Conservation (phyloP, 2,797 vertebrate species). For the Alcedo quadribrachys region DNA sequence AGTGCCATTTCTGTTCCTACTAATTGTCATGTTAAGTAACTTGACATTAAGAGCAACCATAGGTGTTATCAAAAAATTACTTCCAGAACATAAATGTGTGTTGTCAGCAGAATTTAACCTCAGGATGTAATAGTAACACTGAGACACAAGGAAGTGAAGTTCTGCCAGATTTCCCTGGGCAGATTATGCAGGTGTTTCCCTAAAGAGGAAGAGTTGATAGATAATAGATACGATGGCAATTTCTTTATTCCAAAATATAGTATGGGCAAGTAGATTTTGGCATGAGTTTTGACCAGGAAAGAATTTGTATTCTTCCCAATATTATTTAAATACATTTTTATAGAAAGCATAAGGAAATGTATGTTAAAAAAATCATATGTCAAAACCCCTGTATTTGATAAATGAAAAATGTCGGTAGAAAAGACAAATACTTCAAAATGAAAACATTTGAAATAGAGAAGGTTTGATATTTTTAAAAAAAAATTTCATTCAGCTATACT, state of each 20-base stretch:
- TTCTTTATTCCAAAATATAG: slow-evolving; percentile 26
- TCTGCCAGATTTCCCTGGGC: slow-evolving; percentile 22
- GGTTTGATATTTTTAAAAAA: not conserved
- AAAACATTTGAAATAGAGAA: slow-evolving; percentile 27
- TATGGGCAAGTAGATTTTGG: not conserved
- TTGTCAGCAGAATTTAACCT: slow-evolving; percentile 64
- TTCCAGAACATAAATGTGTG: slow-evolving; percentile 60
- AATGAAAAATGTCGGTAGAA: slow-evolving; percentile 26
- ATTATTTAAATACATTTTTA: slow-evolving; percentile 31
- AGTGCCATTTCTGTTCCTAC: not conserved
- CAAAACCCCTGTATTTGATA: not conserved
- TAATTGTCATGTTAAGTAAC: slow-evolving; percentile 55
- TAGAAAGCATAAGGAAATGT: slow-evolving; percentile 23
- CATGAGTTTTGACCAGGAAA: slow-evolving; percentile 5
- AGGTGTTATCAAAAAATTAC: slow-evolving; percentile 68
- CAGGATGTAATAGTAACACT: slow-evolving; percentile 17
- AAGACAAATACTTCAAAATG: not conserved
- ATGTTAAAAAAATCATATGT: slow-evolving; percentile 22
- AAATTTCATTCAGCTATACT: not conserved
- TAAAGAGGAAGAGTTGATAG: slow-evolving; percentile 10
- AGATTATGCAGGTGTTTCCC: slow-evolving; percentile 57
- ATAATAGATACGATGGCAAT: slow-evolving; percentile 14
- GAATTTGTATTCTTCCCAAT: not conserved
- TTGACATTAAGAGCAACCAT: not conserved
- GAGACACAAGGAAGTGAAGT: not conserved